Evolutionary conservation across 2,888 invertebrate species (phyloP), one percentile per base, ranked within the genome.

Genomic region (Acrobasis consociella): DNA sequence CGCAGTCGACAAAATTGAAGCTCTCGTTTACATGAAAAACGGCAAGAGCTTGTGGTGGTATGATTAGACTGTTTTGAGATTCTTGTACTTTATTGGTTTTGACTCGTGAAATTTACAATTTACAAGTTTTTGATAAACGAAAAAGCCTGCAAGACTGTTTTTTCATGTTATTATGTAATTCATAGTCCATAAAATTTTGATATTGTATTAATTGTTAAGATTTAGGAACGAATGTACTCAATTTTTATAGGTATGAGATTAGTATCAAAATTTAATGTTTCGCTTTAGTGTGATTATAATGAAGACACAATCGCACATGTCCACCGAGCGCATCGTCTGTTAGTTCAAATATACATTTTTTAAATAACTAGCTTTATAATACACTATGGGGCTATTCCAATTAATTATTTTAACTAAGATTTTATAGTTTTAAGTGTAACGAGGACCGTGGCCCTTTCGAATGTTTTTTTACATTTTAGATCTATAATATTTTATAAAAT

Each of bases 121-220:
- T 91, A 91, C 91, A 91, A 88, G 83, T 80, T 88, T 90, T 91
- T 89, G 81, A 90, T 88, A 87, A 86, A 82, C 83, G 82, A 85
- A 85, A 77, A 86, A 79, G 77, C 87, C 88, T 83, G 88, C 81
- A 91, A 92, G 91, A 91, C 91, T 91, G 91, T 91, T 91, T 89
- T 83, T 90, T 90, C 86, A 85, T 78, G 78, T 84, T 85, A 86
- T 84, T 81, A 75, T 78, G 81, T 88, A 85, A 83, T 84, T 81
- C 84, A 86, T 91, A 91, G 91, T 86, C 87, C 86, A 86, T 91
- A 89, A 86, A 80, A 72, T 87, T 89, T 91, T 87, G 84, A 90
- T 89, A 90, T 84, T 83, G 75, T 87, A 88, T 87, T 87, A 76
- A 81, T 86, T 84, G 74, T 86, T 91, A 88, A 87, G 86, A 73